These are phyloP conservation scores for Polylopha cassiicola DNA, from an alignment of 2,888 invertebrate genomes.

Conservation along the genomic window DNA sequence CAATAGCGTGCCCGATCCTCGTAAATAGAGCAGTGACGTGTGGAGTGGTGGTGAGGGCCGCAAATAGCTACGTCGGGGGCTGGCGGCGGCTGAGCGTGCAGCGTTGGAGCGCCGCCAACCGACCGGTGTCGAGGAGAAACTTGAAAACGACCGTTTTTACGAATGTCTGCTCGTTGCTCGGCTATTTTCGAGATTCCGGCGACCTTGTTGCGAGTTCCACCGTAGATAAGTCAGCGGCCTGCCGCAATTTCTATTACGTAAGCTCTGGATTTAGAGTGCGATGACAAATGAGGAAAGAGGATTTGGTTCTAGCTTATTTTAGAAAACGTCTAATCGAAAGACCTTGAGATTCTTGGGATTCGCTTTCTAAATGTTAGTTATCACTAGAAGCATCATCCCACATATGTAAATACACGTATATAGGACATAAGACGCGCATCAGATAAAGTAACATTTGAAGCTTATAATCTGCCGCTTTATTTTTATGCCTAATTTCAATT, in stretches of 20 bases:
- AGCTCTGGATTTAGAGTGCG: conserved; percentile 25
- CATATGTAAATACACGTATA: too few species aligned
- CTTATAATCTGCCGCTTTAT: too few species aligned
- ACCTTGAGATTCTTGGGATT: not conserved
- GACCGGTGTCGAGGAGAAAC: conserved; percentile 53
- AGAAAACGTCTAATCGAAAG: not conserved
- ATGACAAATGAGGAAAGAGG: conserved; percentile 7
- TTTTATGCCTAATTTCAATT: too few species aligned
- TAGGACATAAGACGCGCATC: too few species aligned
- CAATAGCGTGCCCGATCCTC: conserved; percentile 56
- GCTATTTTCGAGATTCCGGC: conserved; percentile 65
- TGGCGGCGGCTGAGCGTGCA: conserved; percentile 55
- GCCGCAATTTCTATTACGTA: conserved; percentile 56
- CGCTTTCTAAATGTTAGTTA: too few species aligned
- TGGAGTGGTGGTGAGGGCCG: conserved; percentile 54
- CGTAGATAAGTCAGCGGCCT: conserved; percentile 56
- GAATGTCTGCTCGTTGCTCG: conserved; percentile 61
- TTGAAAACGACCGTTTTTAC: conserved; percentile 69
- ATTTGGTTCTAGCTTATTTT: conserved; percentile 8
- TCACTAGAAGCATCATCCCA: too few species aligned
- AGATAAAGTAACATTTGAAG: too few species aligned
- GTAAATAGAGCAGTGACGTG: conserved; percentile 74
- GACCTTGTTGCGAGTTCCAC: conserved; percentile 64
- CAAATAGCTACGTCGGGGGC: conserved; percentile 65
- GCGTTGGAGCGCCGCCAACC: conserved; percentile 61